Conservation (phyloP, 2,888 invertebrate genomes). For the Aradus depressus region DNA sequence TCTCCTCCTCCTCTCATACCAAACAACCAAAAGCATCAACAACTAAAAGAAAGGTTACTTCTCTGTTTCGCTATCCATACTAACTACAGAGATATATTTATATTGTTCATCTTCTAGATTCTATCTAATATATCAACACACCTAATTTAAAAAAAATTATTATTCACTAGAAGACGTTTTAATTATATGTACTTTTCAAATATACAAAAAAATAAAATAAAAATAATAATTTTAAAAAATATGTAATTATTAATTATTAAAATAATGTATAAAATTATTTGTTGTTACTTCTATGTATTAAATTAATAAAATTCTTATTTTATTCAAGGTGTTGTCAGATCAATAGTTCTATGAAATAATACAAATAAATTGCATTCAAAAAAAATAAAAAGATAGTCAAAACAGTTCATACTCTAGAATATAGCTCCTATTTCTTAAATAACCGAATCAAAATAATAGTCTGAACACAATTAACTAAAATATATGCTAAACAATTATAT, state of each 20-base stretch:
- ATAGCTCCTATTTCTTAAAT: no score
- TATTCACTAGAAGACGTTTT: not conserved
- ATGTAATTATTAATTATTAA: not conserved
- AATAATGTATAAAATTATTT: not conserved
- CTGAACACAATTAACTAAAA: no score
- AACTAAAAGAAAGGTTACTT: constrained; percentile 1
- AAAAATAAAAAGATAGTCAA: no score
- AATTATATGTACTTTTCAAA: not conserved
- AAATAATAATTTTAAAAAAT: not conserved
- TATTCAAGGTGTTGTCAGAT: no score
- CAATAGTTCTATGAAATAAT: no score
- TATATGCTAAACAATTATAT: no score
- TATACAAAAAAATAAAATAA: not conserved
- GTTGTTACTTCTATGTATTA: not conserved
- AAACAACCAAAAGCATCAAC: not conserved
- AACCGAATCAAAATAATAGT: no score
- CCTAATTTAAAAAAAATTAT: not conserved
- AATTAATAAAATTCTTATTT: not conserved
- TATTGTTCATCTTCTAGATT: not conserved
- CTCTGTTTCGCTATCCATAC: not conserved
- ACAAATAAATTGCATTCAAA: no score
- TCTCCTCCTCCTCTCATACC: constrained; percentile 5
- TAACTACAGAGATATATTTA: not conserved
- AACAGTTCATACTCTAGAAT: no score
- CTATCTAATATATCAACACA: not conserved